A percentile compares a stretch with the other conserved stretches of the same genome.
phyloP scores from a whole-genome alignment of 2,113 vertebrate genomes.

The human region GRCh38 chr6:156148501-156149000 shows the following conservation, averaged over 20 bases:
- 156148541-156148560: background rate
- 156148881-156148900: background rate
- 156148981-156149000: background rate
- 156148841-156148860: accelerated
- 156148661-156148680: constrained; percentile 14
- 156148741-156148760: background rate
- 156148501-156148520: background rate
- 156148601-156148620: background rate
- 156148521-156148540: background rate
- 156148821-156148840: background rate
- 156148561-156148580: background rate
- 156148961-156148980: accelerated
- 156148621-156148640: background rate
- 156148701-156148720: constrained; percentile 67
- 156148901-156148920: background rate
- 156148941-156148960: background rate
- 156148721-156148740: background rate
- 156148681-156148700: constrained; percentile 32
- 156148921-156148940: accelerated
- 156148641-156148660: background rate
- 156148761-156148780: background rate
- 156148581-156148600: background rate
- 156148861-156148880: background rate
- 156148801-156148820: accelerated
- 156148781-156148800: background rate